These are phyloP conservation scores for Tachypleus tridentatus DNA, from an alignment of 1,140 invertebrate genomes.

Conservation along the genomic window DNA sequence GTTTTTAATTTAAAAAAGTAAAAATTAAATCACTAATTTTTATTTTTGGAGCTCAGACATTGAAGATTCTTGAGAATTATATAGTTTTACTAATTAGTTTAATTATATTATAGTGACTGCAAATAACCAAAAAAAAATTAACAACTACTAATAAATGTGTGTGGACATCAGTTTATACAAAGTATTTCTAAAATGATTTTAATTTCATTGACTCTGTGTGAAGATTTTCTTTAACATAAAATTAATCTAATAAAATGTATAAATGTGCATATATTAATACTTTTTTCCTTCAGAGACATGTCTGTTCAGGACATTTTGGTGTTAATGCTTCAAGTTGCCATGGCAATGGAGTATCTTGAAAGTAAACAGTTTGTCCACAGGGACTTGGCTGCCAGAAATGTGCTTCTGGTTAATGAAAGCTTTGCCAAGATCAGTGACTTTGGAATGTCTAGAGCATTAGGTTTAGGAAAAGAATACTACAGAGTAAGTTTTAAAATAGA, in stretches of 20 bases:
- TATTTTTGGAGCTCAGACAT: too few species aligned
- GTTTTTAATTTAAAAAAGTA: too few species aligned
- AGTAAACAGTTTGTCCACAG: constrained; percentile 36
- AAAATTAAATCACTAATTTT: too few species aligned
- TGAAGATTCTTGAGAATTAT: too few species aligned
- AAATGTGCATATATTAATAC: background rate
- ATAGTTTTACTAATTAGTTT: too few species aligned
- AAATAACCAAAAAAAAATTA: too few species aligned
- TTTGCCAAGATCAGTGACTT: constrained; percentile 28
- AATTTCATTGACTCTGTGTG: too few species aligned
- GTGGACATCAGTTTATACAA: too few species aligned
- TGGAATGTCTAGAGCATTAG: constrained; percentile 27
- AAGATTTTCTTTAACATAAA: background rate
- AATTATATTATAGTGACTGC: too few species aligned
- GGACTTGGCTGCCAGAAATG: constrained; percentile 33
- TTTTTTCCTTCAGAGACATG: constrained; percentile 17
- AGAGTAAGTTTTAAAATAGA: constrained; percentile 13
- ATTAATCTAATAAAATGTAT: background rate
- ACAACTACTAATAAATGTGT: too few species aligned
- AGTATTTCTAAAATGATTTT: too few species aligned
- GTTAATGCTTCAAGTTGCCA: constrained; percentile 35
- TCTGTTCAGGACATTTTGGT: constrained; percentile 19
- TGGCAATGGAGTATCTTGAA: constrained; percentile 40
- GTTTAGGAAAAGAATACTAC: constrained; percentile 28
- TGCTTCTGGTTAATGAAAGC: constrained; percentile 37